Base-by-base conservation (phyloP, 2,113 vertebrate species). In the Xenopus laevis region DNA sequence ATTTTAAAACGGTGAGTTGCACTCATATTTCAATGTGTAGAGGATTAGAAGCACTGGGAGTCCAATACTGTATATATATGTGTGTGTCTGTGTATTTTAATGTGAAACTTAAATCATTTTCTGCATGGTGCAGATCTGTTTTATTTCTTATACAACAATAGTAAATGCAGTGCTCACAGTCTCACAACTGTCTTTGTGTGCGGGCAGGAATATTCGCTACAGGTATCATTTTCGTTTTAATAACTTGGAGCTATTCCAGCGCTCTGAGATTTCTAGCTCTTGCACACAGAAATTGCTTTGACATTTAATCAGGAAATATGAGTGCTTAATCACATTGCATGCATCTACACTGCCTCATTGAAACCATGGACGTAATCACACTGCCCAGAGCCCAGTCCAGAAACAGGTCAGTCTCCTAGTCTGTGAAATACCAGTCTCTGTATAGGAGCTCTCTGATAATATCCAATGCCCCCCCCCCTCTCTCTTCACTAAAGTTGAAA, bases 231-330 rank as follows among this genome's bases (percentile, higher is more conserved):
- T 60, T 17, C 21, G 8, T 60, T 65, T 78, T 78, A 52, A 72
- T 71, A 62, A 68, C 47, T 23, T 3, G n/a, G 40, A 58, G 55
- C 50, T 55, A 4, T 73, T 66, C 69, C 57, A 76, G 61, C 33
- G 61, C 52, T 58, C 50, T 55, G 18, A 53, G 27, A 55, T 52
- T 21, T 30, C 61, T 23, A 10, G 58, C 58, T 60, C 18, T 13
- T 60, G 16, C 61, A 52, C 57, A 63, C 10, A 66, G 63, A 73
- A 73, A 73, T 73, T 73, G 71, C 52, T 73, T 61, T 74, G 65
- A 67, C 65, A 74, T 74, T 74, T 74, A 67, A 53, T 21, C 53
- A 68, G 72, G 64, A 68, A 67, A 74, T 68, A 60, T 68, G 64
- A 74, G 72, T 61, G 57, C 16, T 55, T 68, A 60, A 68, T 74